Base-by-base conservation (phyloP, 2,888 invertebrate genomes). In the Sinodicranocentrus sp. region DNA sequence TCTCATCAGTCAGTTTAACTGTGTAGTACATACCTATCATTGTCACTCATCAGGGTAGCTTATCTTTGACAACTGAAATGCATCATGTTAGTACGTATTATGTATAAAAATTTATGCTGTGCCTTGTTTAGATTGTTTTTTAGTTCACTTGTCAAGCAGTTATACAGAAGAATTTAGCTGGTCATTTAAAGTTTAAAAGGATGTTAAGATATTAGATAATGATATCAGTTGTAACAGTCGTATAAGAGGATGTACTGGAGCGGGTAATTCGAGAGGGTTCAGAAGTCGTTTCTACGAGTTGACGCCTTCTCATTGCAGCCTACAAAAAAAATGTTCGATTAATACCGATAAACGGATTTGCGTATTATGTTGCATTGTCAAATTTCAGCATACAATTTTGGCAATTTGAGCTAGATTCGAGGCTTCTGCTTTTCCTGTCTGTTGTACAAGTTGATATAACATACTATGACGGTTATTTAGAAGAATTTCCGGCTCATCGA, bases 341-440 rank as follows among this genome's bases (percentile, higher is more conserved):
- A n/a, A n/a, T n/a, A n/a, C n/a, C 15, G 3, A n/a, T 17, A 5
- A 52, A 52, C 5, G n/a, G 19, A 5, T n/a, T 52, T 52, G 5
- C 19, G 5, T 59, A 23, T 23, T 5, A 19, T 5, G 2, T 13
- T 59, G 25, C 21, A 23, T 59, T 19, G 26, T 28, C 6, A 17
- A 52, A 5, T 5, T 5, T 5, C 52, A 57, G n/a, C 48, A n/a
- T 71, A 57, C 71, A 0, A 71, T 43, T 70, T 70, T 70, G 2
- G 78, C 78, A 2, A 78, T 70, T n/a, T 78, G 78, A 15, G 78
- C 70, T 17, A 78, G 23, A n/a, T 70, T 21, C 10, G 84, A n/a
- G 13, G 87, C 86, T 21, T 82, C 77, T 0, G 80, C 52, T 33
- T 79, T 82, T 44, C 88, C 88, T 21, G 87, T 87, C 61, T 88